Percentiles rank a stretch among this genome's conserved stretches.
These are phyloP conservation scores for Drosophila rhopaloa DNA, from an alignment of 1,140 invertebrate genomes.

Conservation along the genomic window DNA sequence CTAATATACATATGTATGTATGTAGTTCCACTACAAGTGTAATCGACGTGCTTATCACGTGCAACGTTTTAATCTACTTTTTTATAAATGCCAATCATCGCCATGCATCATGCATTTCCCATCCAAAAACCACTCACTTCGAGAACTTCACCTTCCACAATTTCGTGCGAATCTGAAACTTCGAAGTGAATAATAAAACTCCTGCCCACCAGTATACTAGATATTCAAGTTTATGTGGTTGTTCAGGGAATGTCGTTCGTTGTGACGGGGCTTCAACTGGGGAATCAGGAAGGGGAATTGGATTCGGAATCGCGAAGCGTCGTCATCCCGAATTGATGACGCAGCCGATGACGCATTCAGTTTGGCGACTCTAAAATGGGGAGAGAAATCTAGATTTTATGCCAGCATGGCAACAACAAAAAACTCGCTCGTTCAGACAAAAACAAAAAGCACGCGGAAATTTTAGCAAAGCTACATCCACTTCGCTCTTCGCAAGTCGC, in stretches of 20 bases:
- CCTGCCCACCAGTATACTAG: conserved; percentile 4
- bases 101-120: conserved; percentile 32
- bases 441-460: conserved; percentile 8
- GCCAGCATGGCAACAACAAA: conserved; percentile 42
- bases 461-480: not conserved
- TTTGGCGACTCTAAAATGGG: not conserved
- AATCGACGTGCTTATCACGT: conserved; percentile 13
- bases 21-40: not conserved
- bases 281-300: conserved; percentile 22
- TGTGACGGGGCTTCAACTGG: conserved; percentile 17
- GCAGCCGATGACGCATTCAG: conserved; percentile 35
- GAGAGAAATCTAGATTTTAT: conserved; percentile 34
- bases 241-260: conserved; percentile 35
- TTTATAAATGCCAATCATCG: conserved; percentile 23
- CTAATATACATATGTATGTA: not conserved
- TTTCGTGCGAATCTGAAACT: conserved; percentile 43
- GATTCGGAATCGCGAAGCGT: conserved; percentile 6
- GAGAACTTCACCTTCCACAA: conserved; percentile 33
- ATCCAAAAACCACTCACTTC: conserved; percentile 18
- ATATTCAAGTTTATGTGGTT: conserved; percentile 4
- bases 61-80: conserved; percentile 24
- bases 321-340: conserved; percentile 45
- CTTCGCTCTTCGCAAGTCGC: not conserved
- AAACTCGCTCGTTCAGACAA: not conserved
- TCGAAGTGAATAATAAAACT: conserved; percentile 17